phyloP scores from a whole-genome alignment of 2,113 vertebrate species.

The Corynorhinus townsendii region DNA sequence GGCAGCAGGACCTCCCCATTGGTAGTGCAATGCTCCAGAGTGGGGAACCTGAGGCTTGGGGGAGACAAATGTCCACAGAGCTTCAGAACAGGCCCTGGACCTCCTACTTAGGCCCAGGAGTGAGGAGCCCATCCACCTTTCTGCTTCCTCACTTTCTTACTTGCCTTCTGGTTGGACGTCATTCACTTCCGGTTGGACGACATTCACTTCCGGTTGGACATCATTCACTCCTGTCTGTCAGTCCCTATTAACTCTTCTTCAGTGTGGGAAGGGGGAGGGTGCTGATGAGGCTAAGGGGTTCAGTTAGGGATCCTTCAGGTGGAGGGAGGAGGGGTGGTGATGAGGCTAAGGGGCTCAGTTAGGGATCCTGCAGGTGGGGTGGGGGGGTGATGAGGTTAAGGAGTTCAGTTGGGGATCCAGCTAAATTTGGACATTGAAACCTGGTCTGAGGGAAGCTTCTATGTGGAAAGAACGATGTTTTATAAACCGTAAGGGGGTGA shows the following conservation, averaged over 20 bases:
- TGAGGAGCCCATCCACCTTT: background rate
- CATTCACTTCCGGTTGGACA: too few relatives aligned
- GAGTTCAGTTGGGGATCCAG: too few relatives aligned
- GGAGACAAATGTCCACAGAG: slow-evolving; percentile 4
- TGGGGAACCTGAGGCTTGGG: slow-evolving; percentile 77
- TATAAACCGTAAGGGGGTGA: background rate
- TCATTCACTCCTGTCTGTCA: too few relatives aligned
- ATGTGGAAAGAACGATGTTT: background rate
- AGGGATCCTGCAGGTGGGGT: too few relatives aligned
- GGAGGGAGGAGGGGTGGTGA: too few relatives aligned
- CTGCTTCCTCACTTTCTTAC: background rate
- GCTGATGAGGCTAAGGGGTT: background rate
- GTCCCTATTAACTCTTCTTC: background rate
- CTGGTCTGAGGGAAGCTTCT: background rate
- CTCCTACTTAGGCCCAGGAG: background rate
- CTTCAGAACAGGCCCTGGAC: background rate
- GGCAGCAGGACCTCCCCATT: slow-evolving; percentile 84
- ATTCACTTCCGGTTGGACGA: background rate
- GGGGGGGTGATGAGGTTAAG: too few relatives aligned
- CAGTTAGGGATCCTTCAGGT: too few relatives aligned
- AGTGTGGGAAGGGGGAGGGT: too few relatives aligned
- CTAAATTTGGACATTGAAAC: background rate
- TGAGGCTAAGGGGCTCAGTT: too few relatives aligned
- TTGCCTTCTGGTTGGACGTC: background rate
- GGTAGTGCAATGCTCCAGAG: slow-evolving; percentile 75